Conservation (phyloP, 2,113 vertebrate genomes). For the Podarcis raffonei region DNA sequence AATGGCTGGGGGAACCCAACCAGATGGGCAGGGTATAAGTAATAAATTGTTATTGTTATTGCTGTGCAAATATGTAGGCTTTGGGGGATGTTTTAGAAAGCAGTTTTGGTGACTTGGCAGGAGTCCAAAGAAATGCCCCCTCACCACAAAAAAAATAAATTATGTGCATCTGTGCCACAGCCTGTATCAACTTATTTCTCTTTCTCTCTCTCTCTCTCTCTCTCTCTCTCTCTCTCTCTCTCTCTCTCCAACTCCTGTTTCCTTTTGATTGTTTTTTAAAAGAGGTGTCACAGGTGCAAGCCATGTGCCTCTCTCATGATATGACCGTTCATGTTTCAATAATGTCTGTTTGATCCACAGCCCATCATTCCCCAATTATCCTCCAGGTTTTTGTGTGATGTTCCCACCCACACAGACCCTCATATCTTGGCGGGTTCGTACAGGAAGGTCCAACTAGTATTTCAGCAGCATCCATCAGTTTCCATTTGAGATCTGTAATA, state of each 20-base stretch:
- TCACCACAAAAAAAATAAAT: neutral
- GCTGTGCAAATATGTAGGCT: too few species aligned
- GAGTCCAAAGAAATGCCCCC: neutral
- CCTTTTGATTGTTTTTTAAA: conserved; percentile 32
- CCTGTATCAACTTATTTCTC: conserved; percentile 22
- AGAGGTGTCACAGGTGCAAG: conserved; percentile 30
- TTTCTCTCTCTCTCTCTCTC: conserved; percentile 29
- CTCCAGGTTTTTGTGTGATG: neutral
- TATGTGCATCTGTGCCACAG: too few species aligned
- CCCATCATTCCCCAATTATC: conserved; percentile 40
- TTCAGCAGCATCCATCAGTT: conserved; percentile 9
- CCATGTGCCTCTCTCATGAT: conserved; percentile 31
- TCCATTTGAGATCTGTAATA: conserved; percentile 32
- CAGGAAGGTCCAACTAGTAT: neutral
- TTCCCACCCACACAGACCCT: neutral
- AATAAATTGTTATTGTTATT: too few species aligned
- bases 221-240: conserved; percentile 18
- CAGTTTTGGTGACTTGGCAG: neutral
- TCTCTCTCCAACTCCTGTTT: conserved; percentile 37
- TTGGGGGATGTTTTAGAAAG: neutral
- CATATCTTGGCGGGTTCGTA: neutral
- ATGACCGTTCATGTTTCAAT: conserved; percentile 7
- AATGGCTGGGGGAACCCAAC: too few species aligned
- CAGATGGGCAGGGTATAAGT: too few species aligned
- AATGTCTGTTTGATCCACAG: conserved; percentile 28